A percentile compares a stretch with the other conserved stretches of the same genome.
These are phyloP conservation scores for Lepus timidus DNA, from an alignment of 2,113 vertebrate genomes.

Conservation along the genomic window DNA sequence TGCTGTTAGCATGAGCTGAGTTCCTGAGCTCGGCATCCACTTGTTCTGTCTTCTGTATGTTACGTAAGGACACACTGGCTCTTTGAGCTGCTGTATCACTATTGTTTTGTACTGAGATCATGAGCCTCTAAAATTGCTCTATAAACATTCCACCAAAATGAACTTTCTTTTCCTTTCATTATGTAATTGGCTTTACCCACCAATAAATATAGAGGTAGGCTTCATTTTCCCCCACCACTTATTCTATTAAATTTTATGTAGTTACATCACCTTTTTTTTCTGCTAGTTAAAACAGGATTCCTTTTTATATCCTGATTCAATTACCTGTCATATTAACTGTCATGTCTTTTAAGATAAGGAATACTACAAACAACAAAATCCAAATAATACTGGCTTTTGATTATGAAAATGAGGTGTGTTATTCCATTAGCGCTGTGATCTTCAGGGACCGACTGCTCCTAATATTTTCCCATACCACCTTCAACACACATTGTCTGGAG, in stretches of 20 bases:
- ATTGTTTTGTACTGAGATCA: not conserved
- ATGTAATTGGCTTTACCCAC: not conserved
- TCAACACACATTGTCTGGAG: not conserved
- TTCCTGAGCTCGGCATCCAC: not conserved
- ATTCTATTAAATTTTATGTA: not conserved
- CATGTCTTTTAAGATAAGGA: not conserved
- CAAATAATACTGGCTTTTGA: not conserved
- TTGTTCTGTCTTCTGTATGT: not conserved
- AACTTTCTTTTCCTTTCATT: not conserved
- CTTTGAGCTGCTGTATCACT: not conserved
- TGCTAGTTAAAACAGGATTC: not conserved
- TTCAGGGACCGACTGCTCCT: not conserved
- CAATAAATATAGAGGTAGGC: not conserved
- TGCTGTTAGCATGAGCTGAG: not conserved
- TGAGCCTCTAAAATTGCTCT: not conserved
- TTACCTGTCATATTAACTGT: not conserved
- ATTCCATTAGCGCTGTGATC: not conserved
- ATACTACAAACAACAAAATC: not conserved
- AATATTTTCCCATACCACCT: not conserved
- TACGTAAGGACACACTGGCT: not conserved
- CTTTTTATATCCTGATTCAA: slow-evolving; percentile 18
- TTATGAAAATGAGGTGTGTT: not conserved
- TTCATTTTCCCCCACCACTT: not conserved
- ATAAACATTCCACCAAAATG: not conserved
- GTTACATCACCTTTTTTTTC: not conserved